Percentiles rank a stretch among this genome's conserved stretches.
Evolutionary conservation across 2,888 invertebrate species (phyloP).

Genomic region (Aromia moschata): DNA sequence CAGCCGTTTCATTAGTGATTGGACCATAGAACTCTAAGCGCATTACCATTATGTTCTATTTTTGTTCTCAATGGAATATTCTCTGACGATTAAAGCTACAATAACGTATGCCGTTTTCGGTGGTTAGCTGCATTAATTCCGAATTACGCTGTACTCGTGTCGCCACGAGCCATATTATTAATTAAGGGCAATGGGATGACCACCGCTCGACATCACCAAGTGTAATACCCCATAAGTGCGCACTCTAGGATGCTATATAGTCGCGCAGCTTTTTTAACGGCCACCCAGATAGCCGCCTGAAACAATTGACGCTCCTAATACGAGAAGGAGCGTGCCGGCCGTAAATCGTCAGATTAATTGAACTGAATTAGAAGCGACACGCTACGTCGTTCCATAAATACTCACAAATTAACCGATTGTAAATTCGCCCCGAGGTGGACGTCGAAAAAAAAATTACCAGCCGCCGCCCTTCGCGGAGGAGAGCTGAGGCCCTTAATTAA

Average conservation of each 20-base stretch:
- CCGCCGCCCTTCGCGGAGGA: constrained; percentile 19
- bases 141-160: background rate
- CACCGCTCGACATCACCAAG: background rate
- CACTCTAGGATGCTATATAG: background rate
- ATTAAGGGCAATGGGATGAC: background rate
- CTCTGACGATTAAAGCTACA: too few relatives aligned
- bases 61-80: too few relatives aligned
- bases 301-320: constrained; percentile 20
- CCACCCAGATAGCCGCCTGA: constrained; percentile 21
- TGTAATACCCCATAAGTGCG: background rate
- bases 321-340: constrained; percentile 25
- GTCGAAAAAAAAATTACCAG: constrained; percentile 13
- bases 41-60: too few relatives aligned
- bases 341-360: constrained; percentile 47
- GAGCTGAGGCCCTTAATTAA: constrained; percentile 20
- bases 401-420: constrained; percentile 27
- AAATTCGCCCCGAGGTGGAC: constrained; percentile 18
- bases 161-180: background rate
- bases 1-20: too few relatives aligned
- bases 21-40: too few relatives aligned
- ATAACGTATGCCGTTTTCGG: too few relatives aligned
- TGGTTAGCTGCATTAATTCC: too few relatives aligned
- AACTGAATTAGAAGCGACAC: constrained; percentile 39
- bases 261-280: background rate
- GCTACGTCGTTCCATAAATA: constrained; percentile 24